phyloP scores from a whole-genome alignment of 2,888 invertebrate species.

The Drosophila limbata region DNA sequence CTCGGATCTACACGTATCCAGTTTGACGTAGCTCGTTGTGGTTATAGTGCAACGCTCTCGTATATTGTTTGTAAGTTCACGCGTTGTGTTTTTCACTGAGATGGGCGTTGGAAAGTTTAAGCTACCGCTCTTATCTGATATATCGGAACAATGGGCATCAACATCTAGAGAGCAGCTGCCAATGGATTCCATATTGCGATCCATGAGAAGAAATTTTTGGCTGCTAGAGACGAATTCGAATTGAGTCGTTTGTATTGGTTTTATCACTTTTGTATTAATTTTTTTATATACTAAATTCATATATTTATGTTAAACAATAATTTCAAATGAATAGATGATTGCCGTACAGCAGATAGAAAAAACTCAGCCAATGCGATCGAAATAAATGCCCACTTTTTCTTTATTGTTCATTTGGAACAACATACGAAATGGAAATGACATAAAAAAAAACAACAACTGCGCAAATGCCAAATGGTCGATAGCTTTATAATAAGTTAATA shows the following conservation, averaged over 20 bases:
- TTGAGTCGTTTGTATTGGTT: conserved; percentile 6
- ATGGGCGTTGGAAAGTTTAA: conserved; percentile 88
- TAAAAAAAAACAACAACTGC: conserved; percentile 34
- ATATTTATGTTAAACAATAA: conserved; percentile 1
- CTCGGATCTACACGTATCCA: conserved; percentile 67
- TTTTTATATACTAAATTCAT: conserved; percentile 13
- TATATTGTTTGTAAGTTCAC: conserved; percentile 88
- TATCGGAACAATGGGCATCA: conserved; percentile 90
- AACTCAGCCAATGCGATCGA: conserved; percentile 28
- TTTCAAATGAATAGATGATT: conserved; percentile 4
- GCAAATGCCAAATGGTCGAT: conserved; percentile 58
- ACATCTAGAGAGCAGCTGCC: conserved; percentile 95
- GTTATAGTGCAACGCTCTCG: conserved; percentile 86
- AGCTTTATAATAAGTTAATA: conserved; percentile 40
- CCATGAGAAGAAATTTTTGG: conserved; percentile 86
- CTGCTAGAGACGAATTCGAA: conserved; percentile 35
- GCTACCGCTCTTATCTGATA: conserved; percentile 89
- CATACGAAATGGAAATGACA: conserved; percentile 54
- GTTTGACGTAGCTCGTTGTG: conserved; percentile 72
- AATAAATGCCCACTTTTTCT: conserved; percentile 41
- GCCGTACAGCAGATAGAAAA: conserved; percentile 13
- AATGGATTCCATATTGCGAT: conserved; percentile 93
- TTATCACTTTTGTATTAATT: conserved; percentile 30
- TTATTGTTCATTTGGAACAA: conserved; percentile 48
- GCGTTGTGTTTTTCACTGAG: conserved; percentile 87